phyloP scores from a whole-genome alignment of 2,797 vertebrate genomes.

The Cirrhinus mrigala region DNA sequence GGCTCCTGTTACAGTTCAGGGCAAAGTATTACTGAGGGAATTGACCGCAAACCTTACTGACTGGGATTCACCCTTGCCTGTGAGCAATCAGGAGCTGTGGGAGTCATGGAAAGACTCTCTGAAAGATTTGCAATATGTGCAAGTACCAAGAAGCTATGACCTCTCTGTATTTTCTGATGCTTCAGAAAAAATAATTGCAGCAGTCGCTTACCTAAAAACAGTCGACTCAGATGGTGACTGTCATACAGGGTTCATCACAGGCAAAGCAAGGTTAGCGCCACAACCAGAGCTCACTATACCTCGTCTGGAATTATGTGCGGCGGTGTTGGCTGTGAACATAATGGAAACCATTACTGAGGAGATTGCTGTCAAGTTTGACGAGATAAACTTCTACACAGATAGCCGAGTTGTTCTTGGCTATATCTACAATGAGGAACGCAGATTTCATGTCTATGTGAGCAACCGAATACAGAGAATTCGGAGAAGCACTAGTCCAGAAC shows the following conservation, averaged over 20 bases:
- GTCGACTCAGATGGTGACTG: neutral
- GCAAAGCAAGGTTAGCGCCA: constrained; percentile 28
- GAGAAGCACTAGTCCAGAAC: neutral
- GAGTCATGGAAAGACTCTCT: neutral
- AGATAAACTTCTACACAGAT: constrained; percentile 8
- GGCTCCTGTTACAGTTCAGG: neutral
- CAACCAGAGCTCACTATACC: constrained; percentile 39
- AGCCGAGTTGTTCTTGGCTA: constrained; percentile 8
- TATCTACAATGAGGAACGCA: constrained; percentile 24
- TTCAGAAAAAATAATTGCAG: neutral
- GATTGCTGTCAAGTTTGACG: constrained; percentile 11
- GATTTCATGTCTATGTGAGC: constrained; percentile 36
- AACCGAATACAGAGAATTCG: constrained; percentile 28
- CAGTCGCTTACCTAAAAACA: neutral
- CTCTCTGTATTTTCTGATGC: neutral
- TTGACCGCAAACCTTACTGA: neutral
- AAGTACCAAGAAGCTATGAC: neutral
- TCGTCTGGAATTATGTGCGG: constrained; percentile 20
- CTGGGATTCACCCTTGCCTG: neutral
- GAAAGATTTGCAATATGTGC: neutral
- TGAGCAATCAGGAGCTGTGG: neutral
- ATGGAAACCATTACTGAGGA: constrained; percentile 21
- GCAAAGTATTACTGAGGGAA: constrained; percentile 4
- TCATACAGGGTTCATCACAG: constrained; percentile 3
- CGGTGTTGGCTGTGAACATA: constrained; percentile 36